Evolutionary conservation across 2,888 invertebrate species (phyloP).

Genomic region (Drosophila engyochracea): DNA sequence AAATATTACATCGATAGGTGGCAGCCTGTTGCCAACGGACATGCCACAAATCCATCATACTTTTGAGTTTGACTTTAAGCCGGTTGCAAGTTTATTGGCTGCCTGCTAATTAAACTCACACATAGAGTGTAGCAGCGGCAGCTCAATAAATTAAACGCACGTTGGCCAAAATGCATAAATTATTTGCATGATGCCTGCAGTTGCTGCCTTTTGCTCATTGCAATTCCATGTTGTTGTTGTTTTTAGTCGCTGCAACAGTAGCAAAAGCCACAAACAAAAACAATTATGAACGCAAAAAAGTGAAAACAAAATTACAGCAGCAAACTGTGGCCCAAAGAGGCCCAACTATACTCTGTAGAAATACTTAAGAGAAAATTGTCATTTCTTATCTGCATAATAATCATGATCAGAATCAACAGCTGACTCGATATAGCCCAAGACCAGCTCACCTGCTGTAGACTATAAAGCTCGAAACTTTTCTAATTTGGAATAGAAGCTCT

Average conservation of each 20-base stretch:
- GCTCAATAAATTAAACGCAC: conserved; percentile 56
- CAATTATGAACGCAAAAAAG: conserved; percentile 38
- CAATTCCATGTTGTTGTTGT: conserved; percentile 20
- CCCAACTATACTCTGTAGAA: background rate
- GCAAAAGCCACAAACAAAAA: conserved; percentile 26
- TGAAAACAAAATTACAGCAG: background rate
- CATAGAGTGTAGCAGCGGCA: conserved; percentile 7
- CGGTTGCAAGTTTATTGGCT: conserved; percentile 36
- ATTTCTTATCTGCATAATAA: background rate
- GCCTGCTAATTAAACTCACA: conserved; percentile 46
- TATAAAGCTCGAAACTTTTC: background rate
- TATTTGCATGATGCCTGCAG: conserved; percentile 31
- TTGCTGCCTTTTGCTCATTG: conserved; percentile 17
- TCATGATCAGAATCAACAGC: background rate
- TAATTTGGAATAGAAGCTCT: background rate
- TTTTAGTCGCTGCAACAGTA: conserved; percentile 19
- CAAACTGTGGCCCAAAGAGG: background rate
- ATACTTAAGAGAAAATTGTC: background rate
- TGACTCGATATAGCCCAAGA: background rate
- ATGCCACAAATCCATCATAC: conserved; percentile 41
- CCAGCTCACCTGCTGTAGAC: background rate
- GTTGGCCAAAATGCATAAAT: conserved; percentile 49
- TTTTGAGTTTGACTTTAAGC: conserved; percentile 15
- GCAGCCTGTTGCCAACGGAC: conserved; percentile 2
- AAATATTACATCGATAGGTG: background rate